Percentiles rank a stretch among this genome's conserved stretches.
phyloP scores from a whole-genome alignment of 2,797 vertebrate species.

The Sus cebifrons region DNA sequence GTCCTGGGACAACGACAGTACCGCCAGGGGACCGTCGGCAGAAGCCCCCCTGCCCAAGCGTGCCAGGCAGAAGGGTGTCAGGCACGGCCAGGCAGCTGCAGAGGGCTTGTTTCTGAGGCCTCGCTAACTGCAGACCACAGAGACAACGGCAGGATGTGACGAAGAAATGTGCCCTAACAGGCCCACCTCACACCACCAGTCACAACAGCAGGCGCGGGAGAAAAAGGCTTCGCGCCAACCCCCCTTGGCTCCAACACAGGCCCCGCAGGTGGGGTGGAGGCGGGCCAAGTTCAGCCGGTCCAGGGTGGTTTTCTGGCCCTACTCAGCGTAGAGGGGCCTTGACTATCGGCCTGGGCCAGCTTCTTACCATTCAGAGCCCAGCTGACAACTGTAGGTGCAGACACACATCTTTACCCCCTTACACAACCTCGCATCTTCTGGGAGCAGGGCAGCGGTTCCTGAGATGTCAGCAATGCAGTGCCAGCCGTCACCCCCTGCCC shows the following conservation, averaged over 20 bases:
- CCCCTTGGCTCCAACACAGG: not conserved
- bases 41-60: not conserved
- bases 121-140: accelerated
- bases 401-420: accelerated
- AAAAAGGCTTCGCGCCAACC: not conserved
- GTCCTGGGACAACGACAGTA: accelerated
- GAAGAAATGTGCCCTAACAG: not conserved
- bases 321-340: not conserved
- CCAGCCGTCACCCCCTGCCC: not conserved
- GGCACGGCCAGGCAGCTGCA: not conserved
- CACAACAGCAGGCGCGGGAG: not conserved
- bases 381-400: not conserved
- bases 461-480: not conserved
- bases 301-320: not conserved
- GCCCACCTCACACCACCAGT: accelerated
- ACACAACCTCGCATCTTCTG: not conserved
- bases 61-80: accelerated
- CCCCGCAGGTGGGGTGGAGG: not conserved
- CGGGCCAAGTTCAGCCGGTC: not conserved
- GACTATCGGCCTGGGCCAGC: accelerated
- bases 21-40: accelerated
- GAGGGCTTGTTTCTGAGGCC: not conserved
- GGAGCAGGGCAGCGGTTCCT: not conserved
- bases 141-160: not conserved
- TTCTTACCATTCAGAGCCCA: not conserved